phyloP scores from a whole-genome alignment of 2,113 vertebrate genomes.

The Trinectes maculatus region DNA sequence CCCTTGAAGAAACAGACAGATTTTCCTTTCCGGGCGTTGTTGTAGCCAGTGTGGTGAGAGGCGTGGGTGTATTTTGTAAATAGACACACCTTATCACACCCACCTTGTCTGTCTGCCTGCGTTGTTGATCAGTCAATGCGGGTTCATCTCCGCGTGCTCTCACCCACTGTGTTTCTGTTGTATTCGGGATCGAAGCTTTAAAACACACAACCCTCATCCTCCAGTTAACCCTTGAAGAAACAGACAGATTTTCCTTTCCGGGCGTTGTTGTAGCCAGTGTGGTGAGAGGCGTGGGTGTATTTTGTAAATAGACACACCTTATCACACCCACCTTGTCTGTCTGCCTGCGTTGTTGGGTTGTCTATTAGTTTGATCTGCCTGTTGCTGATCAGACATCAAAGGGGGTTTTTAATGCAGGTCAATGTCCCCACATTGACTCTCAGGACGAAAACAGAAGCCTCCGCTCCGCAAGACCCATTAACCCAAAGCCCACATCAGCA shows the following conservation, averaged over 20 bases:
- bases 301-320: constrained; percentile 20
- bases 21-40: not conserved
- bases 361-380: constrained; percentile 37
- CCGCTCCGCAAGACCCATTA: constrained; percentile 38
- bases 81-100: constrained; percentile 8
- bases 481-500: constrained; percentile 38
- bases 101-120: constrained; percentile 2
- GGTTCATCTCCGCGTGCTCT: too few species aligned
- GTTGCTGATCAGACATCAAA: constrained; percentile 61
- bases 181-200: too few species aligned
- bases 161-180: too few species aligned
- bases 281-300: constrained; percentile 22
- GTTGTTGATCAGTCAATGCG: too few species aligned
- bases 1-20: too few species aligned
- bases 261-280: not conserved
- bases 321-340: not conserved
- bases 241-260: not conserved
- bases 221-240: too few species aligned
- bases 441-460: constrained; percentile 53
- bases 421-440: constrained; percentile 38
- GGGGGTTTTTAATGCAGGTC: constrained; percentile 53
- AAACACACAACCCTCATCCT: too few species aligned
- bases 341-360: constrained; percentile 9
- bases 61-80: constrained; percentile 21
- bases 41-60: constrained; percentile 3